Percentiles rank a stretch among this genome's conserved stretches.
These are phyloP conservation scores for Pachymerium ferrugineum DNA, from an alignment of 2,888 invertebrate species.

Conservation along the genomic window DNA sequence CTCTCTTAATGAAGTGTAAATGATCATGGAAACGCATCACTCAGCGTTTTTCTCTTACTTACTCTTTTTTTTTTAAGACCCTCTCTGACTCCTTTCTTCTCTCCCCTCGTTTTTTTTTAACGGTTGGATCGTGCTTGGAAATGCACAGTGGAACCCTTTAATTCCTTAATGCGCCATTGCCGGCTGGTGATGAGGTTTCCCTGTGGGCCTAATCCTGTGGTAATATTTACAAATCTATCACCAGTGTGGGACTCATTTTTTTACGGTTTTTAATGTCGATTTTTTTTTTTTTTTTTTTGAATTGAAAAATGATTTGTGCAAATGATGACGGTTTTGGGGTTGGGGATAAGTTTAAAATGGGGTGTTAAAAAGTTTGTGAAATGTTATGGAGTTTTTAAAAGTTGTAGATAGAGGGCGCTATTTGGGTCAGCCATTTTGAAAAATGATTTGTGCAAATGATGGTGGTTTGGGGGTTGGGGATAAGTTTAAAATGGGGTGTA, in stretches of 20 bases:
- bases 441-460: no score
- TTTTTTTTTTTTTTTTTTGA: not conserved
- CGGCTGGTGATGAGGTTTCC: conserved; percentile 30
- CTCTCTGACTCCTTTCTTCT: no score
- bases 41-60: conserved; percentile 1
- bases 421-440: no score
- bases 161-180: conserved; percentile 21
- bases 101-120: not conserved
- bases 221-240: conserved; percentile 33
- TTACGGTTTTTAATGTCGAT: not conserved
- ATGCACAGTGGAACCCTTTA: conserved; percentile 20
- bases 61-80: conserved; percentile 3
- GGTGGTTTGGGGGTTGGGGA: no score
- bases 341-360: no score
- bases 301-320: conserved; percentile 2
- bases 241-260: conserved; percentile 29
- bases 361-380: no score
- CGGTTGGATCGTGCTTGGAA: not conserved
- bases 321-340: no score
- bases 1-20: conserved; percentile 28
- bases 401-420: no score
- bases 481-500: no score
- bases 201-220: conserved; percentile 30
- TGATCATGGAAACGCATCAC: conserved; percentile 10
- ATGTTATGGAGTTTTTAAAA: no score